These are phyloP conservation scores for Drosophila ficusphila DNA, from an alignment of 1,140 invertebrate genomes.

Conservation along the genomic window DNA sequence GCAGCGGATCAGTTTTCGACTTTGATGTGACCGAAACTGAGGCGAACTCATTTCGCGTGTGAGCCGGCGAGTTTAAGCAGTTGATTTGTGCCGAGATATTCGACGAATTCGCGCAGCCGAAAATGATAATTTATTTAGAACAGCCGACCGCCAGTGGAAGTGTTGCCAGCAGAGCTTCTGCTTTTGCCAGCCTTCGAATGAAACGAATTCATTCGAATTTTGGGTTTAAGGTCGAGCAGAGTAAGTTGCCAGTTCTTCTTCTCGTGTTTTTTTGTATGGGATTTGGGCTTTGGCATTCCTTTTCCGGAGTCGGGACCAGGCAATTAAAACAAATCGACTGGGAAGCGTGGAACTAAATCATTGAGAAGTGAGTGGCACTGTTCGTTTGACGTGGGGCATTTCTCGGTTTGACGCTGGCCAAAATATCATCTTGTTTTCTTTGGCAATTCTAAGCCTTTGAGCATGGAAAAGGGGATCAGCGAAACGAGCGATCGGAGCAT, in stretches of 20 bases:
- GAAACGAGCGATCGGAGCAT: slow-evolving; percentile 2
- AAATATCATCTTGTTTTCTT: slow-evolving; percentile 17
- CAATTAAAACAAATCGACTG: slow-evolving; percentile 71
- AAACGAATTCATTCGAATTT: slow-evolving; percentile 76
- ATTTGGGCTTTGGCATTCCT: slow-evolving; percentile 48
- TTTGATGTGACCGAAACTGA: slow-evolving; percentile 75
- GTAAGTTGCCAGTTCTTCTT: slow-evolving; percentile 58
- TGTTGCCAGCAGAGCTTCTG: slow-evolving; percentile 72
- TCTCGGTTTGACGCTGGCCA: slow-evolving; percentile 30
- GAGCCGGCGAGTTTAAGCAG: slow-evolving; percentile 61
- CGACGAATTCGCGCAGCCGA: slow-evolving; percentile 64
- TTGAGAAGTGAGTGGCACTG: slow-evolving; percentile 44
- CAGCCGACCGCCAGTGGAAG: slow-evolving; percentile 31
- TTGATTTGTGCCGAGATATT: slow-evolving; percentile 79
- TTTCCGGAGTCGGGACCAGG: slow-evolving; percentile 25
- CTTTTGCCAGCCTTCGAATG: slow-evolving; percentile 33
- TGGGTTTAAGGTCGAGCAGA: slow-evolving; percentile 64
- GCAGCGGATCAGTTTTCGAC: slow-evolving; percentile 29
- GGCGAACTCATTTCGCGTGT: slow-evolving; percentile 60
- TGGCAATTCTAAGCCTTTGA: slow-evolving; percentile 41
- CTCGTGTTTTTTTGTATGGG: no score
- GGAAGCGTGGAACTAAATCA: slow-evolving; percentile 56
- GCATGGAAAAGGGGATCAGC: slow-evolving; percentile 67
- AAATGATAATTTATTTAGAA: slow-evolving; percentile 83
- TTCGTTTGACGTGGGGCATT: slow-evolving; percentile 46